Percentiles rank a stretch among this genome's conserved stretches.
Evolutionary conservation across 2,797 vertebrate species (phyloP).

Genomic region (Sebastiscus albofasciatus): DNA sequence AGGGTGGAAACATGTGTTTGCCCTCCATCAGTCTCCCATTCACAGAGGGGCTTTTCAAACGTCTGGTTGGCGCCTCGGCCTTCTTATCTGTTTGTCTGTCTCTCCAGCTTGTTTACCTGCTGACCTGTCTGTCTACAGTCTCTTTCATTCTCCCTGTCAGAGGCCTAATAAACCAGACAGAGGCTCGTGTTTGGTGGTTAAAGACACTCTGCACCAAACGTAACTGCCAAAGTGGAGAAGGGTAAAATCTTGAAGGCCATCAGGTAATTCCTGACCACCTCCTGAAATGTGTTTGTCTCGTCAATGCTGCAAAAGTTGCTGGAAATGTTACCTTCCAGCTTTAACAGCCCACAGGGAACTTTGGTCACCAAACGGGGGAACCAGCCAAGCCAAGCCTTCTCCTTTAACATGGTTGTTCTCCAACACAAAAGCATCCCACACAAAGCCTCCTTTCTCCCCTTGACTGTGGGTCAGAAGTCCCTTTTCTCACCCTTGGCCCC

Average conservation of each 20-base stretch:
- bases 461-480: conserved; percentile 98
- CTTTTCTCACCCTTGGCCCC: conserved; percentile 83
- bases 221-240: neutral
- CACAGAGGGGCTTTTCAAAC: conserved; percentile 30
- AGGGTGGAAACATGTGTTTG: conserved; percentile 43
- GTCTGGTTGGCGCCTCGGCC: neutral
- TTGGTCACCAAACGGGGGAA: conserved; percentile 76
- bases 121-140: neutral
- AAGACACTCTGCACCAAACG: neutral
- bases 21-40: conserved; percentile 28
- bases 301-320: conserved; percentile 15
- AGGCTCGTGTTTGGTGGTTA: neutral
- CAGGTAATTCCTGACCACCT: conserved; percentile 5
- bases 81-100: conserved; percentile 21
- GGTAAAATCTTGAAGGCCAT: conserved; percentile 1
- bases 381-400: conserved; percentile 80
- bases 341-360: conserved; percentile 37
- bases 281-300: neutral
- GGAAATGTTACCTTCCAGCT: conserved; percentile 34
- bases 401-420: conserved; percentile 91
- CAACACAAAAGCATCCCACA: conserved; percentile 91
- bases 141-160: conserved; percentile 6
- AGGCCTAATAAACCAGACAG: neutral
- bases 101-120: conserved; percentile 25
- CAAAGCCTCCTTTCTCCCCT: conserved; percentile 93